phyloP scores from a whole-genome alignment of 1,140 invertebrate genomes.

The Zaprionus tsacasi region DNA sequence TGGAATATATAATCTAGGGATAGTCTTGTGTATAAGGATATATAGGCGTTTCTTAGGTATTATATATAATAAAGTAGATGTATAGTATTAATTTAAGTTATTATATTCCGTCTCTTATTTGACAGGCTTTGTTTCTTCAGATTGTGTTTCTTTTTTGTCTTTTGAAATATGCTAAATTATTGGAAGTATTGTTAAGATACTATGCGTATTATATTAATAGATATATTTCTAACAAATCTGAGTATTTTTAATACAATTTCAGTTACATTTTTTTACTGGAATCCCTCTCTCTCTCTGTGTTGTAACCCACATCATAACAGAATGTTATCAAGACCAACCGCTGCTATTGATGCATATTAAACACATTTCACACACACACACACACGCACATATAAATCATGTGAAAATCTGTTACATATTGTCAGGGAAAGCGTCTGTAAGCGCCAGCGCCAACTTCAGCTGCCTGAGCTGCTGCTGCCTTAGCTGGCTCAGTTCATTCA shows the following conservation, averaged over 20 bases:
- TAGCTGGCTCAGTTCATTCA: conserved; percentile 33
- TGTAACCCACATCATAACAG: not conserved
- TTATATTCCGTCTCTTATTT: too few species aligned
- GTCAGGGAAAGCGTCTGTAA: conserved; percentile 1
- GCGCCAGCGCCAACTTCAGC: not conserved
- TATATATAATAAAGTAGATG: not conserved
- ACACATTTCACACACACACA: not conserved
- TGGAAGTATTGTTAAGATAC: too few species aligned
- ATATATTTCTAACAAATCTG: too few species aligned
- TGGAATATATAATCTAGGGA: not conserved
- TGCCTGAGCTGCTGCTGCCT: not conserved
- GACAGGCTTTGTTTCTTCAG: too few species aligned
- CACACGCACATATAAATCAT: not conserved
- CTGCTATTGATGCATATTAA: conserved; percentile 2
- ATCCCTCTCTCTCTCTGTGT: not conserved
- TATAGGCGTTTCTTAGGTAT: not conserved
- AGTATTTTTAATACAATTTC: not conserved
- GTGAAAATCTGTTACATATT: conserved; percentile 10
- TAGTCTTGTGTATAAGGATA: not conserved
- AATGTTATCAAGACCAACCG: not conserved
- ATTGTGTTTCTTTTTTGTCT: too few species aligned
- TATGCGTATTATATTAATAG: too few species aligned
- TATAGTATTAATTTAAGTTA: too few species aligned
- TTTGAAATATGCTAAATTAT: too few species aligned
- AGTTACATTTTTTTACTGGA: not conserved